Conservation (phyloP, 37 sponge, comb jelly and placozoan genomes). For the Halisarca cf. caerulea region DNA sequence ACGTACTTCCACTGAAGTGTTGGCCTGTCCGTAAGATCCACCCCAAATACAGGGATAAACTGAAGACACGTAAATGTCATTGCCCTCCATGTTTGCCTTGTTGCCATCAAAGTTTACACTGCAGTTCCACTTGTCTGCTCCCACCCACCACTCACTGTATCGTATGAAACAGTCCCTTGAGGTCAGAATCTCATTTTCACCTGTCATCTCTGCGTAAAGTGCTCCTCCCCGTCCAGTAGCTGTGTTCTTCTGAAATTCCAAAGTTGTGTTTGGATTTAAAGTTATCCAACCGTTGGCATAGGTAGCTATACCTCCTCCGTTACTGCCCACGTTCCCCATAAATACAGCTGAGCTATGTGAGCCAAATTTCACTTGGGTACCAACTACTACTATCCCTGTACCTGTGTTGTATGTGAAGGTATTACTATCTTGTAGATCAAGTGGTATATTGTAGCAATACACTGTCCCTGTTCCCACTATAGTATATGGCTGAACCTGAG, state of each 20-base stretch:
- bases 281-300: slow-evolving; percentile 1
- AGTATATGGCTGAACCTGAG: background rate
- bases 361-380: background rate
- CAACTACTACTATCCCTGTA: background rate
- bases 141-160: background rate
- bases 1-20: background rate
- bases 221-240: slow-evolving; percentile 7
- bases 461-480: background rate
- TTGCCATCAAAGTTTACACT: background rate
- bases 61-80: background rate
- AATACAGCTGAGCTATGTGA: background rate
- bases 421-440: background rate
- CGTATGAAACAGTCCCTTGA: slow-evolving; percentile 10
- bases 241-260: background rate
- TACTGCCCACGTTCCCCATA: background rate
- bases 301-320: slow-evolving; percentile 6
- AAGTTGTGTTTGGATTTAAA: background rate
- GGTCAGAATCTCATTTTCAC: background rate
- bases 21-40: background rate
- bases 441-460: background rate
- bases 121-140: background rate
- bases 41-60: slow-evolving; percentile 16
- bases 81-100: background rate
- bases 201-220: background rate
- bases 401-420: background rate